Evolutionary conservation across 2,888 invertebrate species (phyloP), one percentile per base, ranked within the genome.

Genomic region (Phragmatobia fuliginosa): DNA sequence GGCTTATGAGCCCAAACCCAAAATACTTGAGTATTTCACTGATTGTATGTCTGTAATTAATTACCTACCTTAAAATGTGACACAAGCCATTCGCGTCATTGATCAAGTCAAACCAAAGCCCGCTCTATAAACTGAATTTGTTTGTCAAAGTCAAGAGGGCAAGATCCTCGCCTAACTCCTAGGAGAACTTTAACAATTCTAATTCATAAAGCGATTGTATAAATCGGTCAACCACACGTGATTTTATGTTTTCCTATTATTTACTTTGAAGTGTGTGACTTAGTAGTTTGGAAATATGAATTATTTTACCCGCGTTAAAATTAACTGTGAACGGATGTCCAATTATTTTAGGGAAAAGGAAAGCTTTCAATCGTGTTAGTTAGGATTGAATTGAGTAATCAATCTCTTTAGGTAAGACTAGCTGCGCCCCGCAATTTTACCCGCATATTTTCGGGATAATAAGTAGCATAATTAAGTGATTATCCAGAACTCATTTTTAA

Each of bases 101-200:
- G 74, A 70, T 76, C 16, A 32, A 66, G 59, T 70, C 70, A 18
- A 68, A 71, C 49, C 25, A 45, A 18, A 7, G 21, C 76, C 67
- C 78, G 76, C 77, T 65, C 66, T 77, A 80, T 68, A 80, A 83
- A 81, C 74, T 75, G 75, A 72, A 76, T 73, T 74, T 83, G 81
- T 78, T 77, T 84, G 78, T 85, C 85, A 90, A 89, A 87, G 88
- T 89, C 89, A 87, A 65, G 76, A 72, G 83, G 85, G 85, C 86
- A 84, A 82, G 72, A 81, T 81, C 82, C 86, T 80, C 75, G 76
- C 75, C 72, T 80, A 79, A 82, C 78, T 84, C 77, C 76, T 77
- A 62, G 77, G 68, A 78, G 75, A 70, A 74, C 74, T 76, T 76
- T 77, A 84, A 73, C 79, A 73, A 85, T 85, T 84, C 76, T 72